Evolutionary conservation across 2,888 invertebrate species (phyloP), one percentile per base, ranked within the genome.

Genomic region (Cantharis flavilabris): DNA sequence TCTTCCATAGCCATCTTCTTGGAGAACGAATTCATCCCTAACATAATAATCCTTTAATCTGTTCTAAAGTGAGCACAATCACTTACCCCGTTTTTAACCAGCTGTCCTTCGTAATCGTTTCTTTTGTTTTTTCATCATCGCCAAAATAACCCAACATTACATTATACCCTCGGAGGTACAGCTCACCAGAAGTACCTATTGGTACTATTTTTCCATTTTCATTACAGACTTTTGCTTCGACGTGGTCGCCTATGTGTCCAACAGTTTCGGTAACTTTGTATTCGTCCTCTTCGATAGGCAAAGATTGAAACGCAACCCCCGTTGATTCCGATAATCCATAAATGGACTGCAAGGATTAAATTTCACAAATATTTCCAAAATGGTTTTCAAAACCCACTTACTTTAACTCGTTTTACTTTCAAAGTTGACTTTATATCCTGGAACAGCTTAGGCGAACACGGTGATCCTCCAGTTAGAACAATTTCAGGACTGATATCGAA

Each of bases 121-220:
- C 91, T 23, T 86, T 90, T 0, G 97, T 97, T 86, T 93, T 95
- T 77, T 92, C 92, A 2, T 92, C 91, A 79, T 97, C 96, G 13
- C 91, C 90, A 94, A 94, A 97, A 88, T 98, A 98, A 26, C 93
- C 91, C 69, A 93, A 88, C 95, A 97, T 97, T n/a, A 89, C 92
- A 77, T 87, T 88, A 87, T 96, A 96, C 0, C 96, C 96, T 26
- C 96, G 90, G 0, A 93, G 89, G 85, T 92, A 91, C 70, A 97
- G 88, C 88, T 97, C 96, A 0, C 97, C 97, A 0, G 92, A 88
- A 13, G 88, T 89, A 0, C 94, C 95, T 71, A 93, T 89, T 0
- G 95, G 94, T 0, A 96, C 94, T 3, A 92, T 88, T 1, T 89
- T 85, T 0, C 93, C 93, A 0, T 91, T 86, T 1, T 89, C 88